Base-by-base conservation (phyloP, 2,888 invertebrate species). In the Philonicus albiceps region DNA sequence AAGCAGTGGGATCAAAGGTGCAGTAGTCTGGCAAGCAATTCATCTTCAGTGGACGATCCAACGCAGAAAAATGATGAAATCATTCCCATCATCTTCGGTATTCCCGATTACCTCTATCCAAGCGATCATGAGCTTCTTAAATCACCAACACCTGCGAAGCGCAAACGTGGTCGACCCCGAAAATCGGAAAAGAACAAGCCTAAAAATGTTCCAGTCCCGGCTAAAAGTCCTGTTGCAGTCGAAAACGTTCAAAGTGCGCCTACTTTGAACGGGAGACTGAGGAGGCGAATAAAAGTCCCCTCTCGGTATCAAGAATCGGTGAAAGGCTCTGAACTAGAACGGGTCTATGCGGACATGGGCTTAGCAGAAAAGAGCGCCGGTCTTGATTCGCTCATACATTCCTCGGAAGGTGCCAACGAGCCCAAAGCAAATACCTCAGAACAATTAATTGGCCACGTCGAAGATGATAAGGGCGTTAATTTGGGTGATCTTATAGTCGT, bases 281-380 rank as follows among this genome's bases (percentile, higher is more conserved):
- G 94, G 89, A 91, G 96, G 22, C 93, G 94, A 89, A 94, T 95
- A 89, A 96, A 95, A 92, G 93, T 95, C 22, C 96, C 96, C 0
- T 94, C 92, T 0, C 92, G 94, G 88, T 95, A 93, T 88, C 92
- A 92, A 88, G 95, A 94, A 90, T 93, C 93, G 78, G 94, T 95
- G n/a, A 94, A 96, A 94, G 96, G 96, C 4, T 95, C 95, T 91
- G 96, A 96, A 91, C 92, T 96, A 81, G 96, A 96, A 89, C 93
- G 95, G 88, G 95, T 96, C 88, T 95, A 96, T 89, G 94, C 94
- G 89, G 95, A 96, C 89, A 95, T 95, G 91, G 96, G 96, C 0
- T 94, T 96, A 13, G 94, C 94, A 34, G 95, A 95, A 86, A 94
- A 93, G 43, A 93, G 93, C 72, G 95, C 95, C 19, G 95, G 95